These are phyloP conservation scores for Lepidonotus clava DNA, from an alignment of 2,888 invertebrate genomes.

Conservation along the genomic window DNA sequence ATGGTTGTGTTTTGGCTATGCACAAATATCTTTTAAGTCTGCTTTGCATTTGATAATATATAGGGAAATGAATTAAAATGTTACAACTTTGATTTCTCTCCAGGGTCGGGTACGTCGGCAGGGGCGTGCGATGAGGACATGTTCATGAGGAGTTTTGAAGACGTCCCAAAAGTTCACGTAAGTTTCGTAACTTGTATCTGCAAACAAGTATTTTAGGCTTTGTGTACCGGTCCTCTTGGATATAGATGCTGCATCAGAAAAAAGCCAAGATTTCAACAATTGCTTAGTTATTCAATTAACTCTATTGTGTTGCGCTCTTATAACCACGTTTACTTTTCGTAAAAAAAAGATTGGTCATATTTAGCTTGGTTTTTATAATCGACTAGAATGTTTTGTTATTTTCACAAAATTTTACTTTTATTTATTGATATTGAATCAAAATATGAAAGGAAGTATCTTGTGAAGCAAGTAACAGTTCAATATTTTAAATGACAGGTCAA, in stretches of 20 bases:
- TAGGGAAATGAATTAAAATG: too few species aligned
- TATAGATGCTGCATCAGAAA: neutral
- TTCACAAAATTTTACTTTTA: neutral
- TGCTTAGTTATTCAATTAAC: neutral
- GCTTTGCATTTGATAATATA: too few species aligned
- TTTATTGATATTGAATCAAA: neutral
- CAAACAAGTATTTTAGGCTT: neutral
- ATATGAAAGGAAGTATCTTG: too few species aligned
- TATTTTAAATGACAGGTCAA: too few species aligned
- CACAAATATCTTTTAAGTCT: too few species aligned
- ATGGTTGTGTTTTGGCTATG: too few species aligned
- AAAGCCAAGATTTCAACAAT: neutral
- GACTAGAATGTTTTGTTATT: too few species aligned
- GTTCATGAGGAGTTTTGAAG: slow-evolving; percentile 92
- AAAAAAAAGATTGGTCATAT: neutral
- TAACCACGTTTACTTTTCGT: neutral
- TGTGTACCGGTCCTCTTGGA: neutral
- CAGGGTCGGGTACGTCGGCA: slow-evolving; percentile 81
- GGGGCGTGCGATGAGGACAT: slow-evolving; percentile 94
- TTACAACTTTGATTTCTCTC: too few species aligned
- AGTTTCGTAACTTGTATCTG: slow-evolving; percentile 50
- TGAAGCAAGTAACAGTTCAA: too few species aligned
- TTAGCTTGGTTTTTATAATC: neutral
- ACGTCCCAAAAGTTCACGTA: slow-evolving; percentile 88
- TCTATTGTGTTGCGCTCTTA: too few species aligned